Evolutionary conservation across 2,797 vertebrate genomes (phyloP), one percentile per base, ranked within the genome.

Genomic region (Astyanax mexicanus): DNA sequence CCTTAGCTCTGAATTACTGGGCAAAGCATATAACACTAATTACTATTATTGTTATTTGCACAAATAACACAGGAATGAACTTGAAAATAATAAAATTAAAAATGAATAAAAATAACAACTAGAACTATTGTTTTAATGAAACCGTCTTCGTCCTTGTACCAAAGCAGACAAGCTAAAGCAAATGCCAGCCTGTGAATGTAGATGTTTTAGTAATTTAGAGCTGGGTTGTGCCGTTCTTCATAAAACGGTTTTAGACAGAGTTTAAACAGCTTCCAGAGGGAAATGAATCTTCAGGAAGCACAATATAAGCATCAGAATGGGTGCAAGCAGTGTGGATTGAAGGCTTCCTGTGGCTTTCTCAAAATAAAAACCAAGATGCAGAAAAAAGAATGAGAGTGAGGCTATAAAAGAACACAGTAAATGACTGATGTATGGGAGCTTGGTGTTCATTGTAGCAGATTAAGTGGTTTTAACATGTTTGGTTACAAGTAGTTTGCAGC

Each of bases 221-320:
- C 17, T 37, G n/a, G n/a, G 5, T 17, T 61, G 32, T 19, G 1
- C 27, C 3, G 4, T 6, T 6, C 55, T 58, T 35, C 17, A 17
- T 17, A 58, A 58, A 58, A 58, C n/a, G 13, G 12, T 58, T 13
- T 27, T 55, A 27, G 23, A 12, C 52, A 27, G 23, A 55, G 4
- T 32, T 32, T n/a, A 3, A 37, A 19, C 37, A 21, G 19, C 3
- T 40, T 62, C 58, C 40, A 40, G 38, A 21, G 17, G 6, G n/a
- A 62, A 62, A 62, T 62, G 32, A 38, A 6, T 62, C 58, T 29
- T 62, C 37, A 29, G n/a, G 58, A 19, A 11, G 4, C 40, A 37
- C 29, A 19, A 3, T 62, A 2, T 6, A 7, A 19, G 11, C 19
- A 37, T 6, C 37, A 37, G n/a, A 35, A 12, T 23, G 12, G n/a